Evolutionary conservation across 2,888 invertebrate species (phyloP).

Genomic region (Rhodophaea formosa): DNA sequence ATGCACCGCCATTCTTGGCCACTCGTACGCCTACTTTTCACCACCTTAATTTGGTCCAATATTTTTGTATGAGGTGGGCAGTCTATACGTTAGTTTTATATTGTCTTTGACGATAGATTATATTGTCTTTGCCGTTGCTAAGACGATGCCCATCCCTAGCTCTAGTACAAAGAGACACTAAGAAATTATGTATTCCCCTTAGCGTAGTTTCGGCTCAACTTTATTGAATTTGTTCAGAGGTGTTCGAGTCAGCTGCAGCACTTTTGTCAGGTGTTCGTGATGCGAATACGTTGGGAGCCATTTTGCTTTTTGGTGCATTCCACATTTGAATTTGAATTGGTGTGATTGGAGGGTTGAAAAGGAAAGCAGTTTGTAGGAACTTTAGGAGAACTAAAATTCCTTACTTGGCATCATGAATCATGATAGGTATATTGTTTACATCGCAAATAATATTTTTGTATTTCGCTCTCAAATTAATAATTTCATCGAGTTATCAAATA

Average conservation of each 20-base stretch:
- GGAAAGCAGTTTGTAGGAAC: neutral
- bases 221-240: conserved; percentile 79
- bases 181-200: conserved; percentile 80
- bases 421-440: too few relatives aligned
- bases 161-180: conserved; percentile 75
- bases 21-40: too few relatives aligned
- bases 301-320: conserved; percentile 28
- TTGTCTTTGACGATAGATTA: too few relatives aligned
- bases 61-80: too few relatives aligned
- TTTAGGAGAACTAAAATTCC: neutral
- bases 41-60: too few relatives aligned
- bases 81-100: too few relatives aligned
- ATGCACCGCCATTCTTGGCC: too few relatives aligned
- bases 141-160: conserved; percentile 42
- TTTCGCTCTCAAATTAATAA: too few relatives aligned
- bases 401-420: too few relatives aligned
- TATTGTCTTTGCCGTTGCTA: neutral
- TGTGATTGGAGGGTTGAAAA: conserved; percentile 13
- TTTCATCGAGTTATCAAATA: too few relatives aligned
- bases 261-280: conserved; percentile 73
- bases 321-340: conserved; percentile 22
- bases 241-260: conserved; percentile 63
- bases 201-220: conserved; percentile 72
- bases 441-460: too few relatives aligned
- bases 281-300: conserved; percentile 53